Conservation (phyloP, 2,113 vertebrate genomes). For the Eolophus roseicapilla region DNA sequence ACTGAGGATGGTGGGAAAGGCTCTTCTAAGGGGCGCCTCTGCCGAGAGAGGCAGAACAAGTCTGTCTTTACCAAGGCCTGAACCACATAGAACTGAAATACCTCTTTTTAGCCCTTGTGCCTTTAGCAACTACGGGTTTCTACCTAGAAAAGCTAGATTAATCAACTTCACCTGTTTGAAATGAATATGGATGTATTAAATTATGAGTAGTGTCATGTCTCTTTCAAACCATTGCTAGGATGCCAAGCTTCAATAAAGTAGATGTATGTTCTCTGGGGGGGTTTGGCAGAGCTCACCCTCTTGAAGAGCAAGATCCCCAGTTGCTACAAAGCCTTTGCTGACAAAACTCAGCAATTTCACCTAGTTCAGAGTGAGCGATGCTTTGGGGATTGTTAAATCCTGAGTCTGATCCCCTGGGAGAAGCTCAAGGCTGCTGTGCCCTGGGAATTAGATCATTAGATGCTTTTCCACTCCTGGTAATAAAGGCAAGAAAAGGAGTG, state of each 20-base stretch:
- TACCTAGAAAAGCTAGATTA: neutral
- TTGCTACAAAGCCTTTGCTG: neutral
- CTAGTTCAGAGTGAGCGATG: neutral
- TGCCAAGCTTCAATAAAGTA: neutral
- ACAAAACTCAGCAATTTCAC: neutral
- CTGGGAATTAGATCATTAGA: neutral
- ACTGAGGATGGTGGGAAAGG: rapidly evolving
- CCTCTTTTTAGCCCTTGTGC: neutral
- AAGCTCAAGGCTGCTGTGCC: neutral
- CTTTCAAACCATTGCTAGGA: neutral
- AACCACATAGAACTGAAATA: no score
- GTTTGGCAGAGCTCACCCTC: neutral
- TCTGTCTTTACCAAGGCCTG: neutral
- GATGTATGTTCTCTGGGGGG: neutral
- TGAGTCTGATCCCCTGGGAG: neutral
- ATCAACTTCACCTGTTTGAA: neutral
- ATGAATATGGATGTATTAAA: neutral
- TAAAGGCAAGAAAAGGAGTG: neutral
- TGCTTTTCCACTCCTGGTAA: neutral
- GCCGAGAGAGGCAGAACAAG: neutral
- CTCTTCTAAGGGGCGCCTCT: neutral
- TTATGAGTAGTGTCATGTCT: neutral
- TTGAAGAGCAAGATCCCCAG: neutral
- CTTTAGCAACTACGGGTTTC: neutral
- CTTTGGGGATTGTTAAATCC: neutral